phyloP scores from a whole-genome alignment of 2,888 invertebrate genomes.

The Maniola hyperantus region DNA sequence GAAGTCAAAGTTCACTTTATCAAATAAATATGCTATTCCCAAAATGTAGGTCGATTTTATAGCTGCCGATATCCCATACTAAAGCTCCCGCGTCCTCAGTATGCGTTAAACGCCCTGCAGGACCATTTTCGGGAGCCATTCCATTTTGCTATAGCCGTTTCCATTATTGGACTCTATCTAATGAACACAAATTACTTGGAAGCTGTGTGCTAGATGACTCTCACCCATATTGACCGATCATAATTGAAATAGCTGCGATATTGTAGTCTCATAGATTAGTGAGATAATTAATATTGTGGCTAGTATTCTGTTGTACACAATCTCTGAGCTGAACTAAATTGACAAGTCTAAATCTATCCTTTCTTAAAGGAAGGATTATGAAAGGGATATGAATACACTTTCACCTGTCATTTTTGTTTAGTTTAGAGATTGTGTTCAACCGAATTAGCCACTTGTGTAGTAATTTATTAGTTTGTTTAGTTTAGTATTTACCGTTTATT shows the following conservation, averaged over 20 bases:
- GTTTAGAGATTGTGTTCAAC: no score
- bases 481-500: no score
- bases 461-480: no score
- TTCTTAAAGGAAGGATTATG: no score
- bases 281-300: not conserved
- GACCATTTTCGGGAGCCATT: conserved; percentile 61
- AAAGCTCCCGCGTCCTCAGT: conserved; percentile 44
- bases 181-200: conserved; percentile 71
- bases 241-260: conserved; percentile 38
- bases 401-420: no score
- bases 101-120: conserved; percentile 57
- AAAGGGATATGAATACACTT: no score
- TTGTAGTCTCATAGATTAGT: conserved; percentile 31
- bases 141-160: conserved; percentile 60
- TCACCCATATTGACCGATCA: conserved; percentile 36
- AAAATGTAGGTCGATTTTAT: conserved; percentile 32
- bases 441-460: no score
- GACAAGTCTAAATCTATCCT: no score
- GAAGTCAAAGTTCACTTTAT: not conserved
- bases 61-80: conserved; percentile 29
- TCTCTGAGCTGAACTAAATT: no score
- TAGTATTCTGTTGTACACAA: no score
- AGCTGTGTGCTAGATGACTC: conserved; percentile 52
- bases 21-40: conserved; percentile 20
- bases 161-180: conserved; percentile 73